Evolutionary conservation across 2,113 vertebrate genomes (phyloP).

Genomic region (Bungarus multicinctus): DNA sequence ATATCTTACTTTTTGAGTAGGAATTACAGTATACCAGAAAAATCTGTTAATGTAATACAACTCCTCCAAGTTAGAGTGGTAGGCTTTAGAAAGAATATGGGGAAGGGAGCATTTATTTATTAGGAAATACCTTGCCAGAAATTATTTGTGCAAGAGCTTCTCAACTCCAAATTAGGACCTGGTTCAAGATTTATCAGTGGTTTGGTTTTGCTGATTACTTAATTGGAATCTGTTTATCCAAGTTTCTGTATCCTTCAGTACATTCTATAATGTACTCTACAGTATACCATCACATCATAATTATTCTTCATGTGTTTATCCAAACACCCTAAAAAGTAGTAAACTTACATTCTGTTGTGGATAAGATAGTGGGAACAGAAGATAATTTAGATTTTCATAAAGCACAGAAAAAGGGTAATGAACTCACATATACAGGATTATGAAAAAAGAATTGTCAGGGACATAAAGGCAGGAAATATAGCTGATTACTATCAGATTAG

Average conservation of each 20-base stretch:
- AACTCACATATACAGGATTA: not conserved
- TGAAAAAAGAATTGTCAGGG: not conserved
- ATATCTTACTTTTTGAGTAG: not conserved
- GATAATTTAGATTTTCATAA: not conserved
- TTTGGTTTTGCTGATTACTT: not conserved
- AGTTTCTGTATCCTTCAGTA: not conserved
- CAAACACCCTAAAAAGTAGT: not conserved
- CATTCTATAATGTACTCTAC: not conserved
- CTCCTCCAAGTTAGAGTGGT: not conserved
- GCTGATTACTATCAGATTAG: not conserved
- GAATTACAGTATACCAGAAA: not conserved
- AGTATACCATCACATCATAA: not conserved
- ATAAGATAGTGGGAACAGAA: not conserved
- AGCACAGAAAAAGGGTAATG: not conserved
- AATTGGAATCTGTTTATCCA: not conserved
- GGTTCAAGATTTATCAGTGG: not conserved
- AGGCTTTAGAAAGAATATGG: not conserved
- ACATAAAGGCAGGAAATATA: not conserved
- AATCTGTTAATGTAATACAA: not conserved
- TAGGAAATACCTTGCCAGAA: not conserved
- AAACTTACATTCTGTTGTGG: not conserved
- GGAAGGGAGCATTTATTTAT: not conserved
- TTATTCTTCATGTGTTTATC: not conserved
- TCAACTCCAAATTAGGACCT: not conserved
- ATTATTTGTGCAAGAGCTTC: not conserved